Evolutionary conservation across 2,888 invertebrate genomes (phyloP), one percentile per base, ranked within the genome.

Genomic region (Acanthosepion lycidas): DNA sequence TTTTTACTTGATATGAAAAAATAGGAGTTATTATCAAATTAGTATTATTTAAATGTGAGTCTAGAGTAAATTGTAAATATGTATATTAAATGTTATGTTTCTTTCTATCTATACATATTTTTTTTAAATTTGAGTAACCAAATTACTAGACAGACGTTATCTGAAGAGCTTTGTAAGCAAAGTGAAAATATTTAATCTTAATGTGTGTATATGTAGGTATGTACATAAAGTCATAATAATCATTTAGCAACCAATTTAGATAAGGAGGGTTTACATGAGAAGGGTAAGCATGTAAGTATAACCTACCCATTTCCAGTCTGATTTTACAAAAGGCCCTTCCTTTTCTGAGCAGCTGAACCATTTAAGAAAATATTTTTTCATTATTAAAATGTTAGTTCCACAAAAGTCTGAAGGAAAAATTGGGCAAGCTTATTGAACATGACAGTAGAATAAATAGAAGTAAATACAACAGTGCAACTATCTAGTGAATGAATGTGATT

Each of bases 291-390:
- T 33, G 33, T 18, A n/a, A 78, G 4, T 78, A 18, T 78, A 78
- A 78, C 78, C 78, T 78, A 78, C 78, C 78, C 78, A 78, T 78
- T 78, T n/a, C 78, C 78, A 78, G 78, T 78, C n/a, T n/a, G 78
- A 33, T n/a, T 78, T 78, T 78, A 78, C n/a, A 78, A 78, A 78
- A 33, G 78, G 78, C 15, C 78, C 78, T n/a, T 78, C 78, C 78
- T 78, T n/a, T n/a, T 78, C 78, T n/a, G 78, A n/a, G 78, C 78
- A 78, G 15, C 78, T 78, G 78, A 78, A 78, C 78, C 78, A 78
- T 78, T 33, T 78, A 78, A 78, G 12, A n/a, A 78, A 78, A 78
- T 78, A n/a, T 78, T 9, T 78, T 78, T 78, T 78, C 78, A 78
- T 78, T 12, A 78, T 78, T n/a, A 78, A 78, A 78, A 78, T 78